phyloP scores from a whole-genome alignment of 2,797 vertebrate genomes.

The Sebastes elongatus region DNA sequence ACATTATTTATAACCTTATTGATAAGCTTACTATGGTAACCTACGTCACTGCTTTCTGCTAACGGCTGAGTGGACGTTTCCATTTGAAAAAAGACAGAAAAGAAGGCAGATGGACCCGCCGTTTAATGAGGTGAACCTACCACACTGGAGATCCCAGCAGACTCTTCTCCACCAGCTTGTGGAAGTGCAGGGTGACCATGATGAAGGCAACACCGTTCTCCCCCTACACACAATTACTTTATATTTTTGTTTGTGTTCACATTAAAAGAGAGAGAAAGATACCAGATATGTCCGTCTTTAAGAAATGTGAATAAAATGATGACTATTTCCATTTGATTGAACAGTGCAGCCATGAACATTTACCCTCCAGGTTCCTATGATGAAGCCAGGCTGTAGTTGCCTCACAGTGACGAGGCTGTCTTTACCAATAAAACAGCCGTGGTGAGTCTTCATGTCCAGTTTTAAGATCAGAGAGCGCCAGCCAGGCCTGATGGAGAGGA shows the following conservation, averaged over 20 bases:
- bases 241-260: too few species aligned
- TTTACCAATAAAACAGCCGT: slow-evolving; percentile 58
- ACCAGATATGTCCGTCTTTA: too few species aligned
- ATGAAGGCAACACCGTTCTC: slow-evolving; percentile 85
- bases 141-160: slow-evolving; percentile 83
- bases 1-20: too few species aligned
- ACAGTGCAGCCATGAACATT: neutral
- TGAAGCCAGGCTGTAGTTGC: slow-evolving; percentile 76
- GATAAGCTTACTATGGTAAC: too few species aligned
- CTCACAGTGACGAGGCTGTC: slow-evolving; percentile 82
- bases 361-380: slow-evolving; percentile 91
- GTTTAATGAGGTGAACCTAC: slow-evolving; percentile 66
- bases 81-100: too few species aligned
- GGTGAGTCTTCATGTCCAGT: slow-evolving; percentile 65
- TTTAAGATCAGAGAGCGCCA: slow-evolving; percentile 85
- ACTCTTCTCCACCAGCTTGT: slow-evolving; percentile 89
- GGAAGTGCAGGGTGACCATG: slow-evolving; percentile 87
- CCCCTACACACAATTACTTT: slow-evolving; percentile 37
- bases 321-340: too few species aligned
- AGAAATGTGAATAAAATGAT: too few species aligned
- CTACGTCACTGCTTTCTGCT: too few species aligned
- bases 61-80: too few species aligned
- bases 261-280: too few species aligned
- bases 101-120: too few species aligned
- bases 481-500: slow-evolving; percentile 72